phyloP scores from a whole-genome alignment of 2,113 vertebrate species.

The Psilopogon haemacephalus region DNA sequence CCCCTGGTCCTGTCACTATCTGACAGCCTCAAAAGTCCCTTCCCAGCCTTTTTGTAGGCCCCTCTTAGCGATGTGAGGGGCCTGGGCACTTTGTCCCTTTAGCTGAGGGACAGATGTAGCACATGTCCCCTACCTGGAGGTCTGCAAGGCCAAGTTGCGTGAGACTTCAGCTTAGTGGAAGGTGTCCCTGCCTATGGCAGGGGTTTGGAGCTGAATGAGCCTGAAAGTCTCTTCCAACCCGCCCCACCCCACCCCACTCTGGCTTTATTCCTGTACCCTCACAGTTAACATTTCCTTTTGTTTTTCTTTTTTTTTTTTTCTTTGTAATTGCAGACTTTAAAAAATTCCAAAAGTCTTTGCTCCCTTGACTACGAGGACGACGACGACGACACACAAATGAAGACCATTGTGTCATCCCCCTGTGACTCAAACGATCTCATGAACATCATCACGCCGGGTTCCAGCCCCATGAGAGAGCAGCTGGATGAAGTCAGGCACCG shows the following conservation, averaged over 20 bases:
- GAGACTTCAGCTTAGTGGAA: no score
- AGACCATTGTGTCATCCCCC: slow-evolving; percentile 76
- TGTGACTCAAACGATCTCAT: slow-evolving; percentile 72
- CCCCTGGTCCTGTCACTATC: no score
- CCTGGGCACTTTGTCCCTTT: not conserved
- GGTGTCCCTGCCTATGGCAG: no score
- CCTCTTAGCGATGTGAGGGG: not conserved
- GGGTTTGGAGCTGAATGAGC: no score
- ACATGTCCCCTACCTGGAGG: no score
- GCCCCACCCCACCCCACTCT: no score
- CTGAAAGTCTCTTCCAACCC: no score
- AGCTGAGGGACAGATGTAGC: not conserved
- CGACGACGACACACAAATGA: slow-evolving; percentile 70
- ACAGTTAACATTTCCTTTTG: not conserved
- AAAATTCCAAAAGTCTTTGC: slow-evolving; percentile 82
- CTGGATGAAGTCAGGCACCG: slow-evolving; percentile 50
- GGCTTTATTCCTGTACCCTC: not conserved
- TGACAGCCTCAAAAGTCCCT: no score
- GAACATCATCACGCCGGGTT: slow-evolving; percentile 64
- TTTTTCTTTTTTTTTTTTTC: not conserved
- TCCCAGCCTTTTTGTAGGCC: no score
- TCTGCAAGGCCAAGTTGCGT: no score
- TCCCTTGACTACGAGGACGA: slow-evolving; percentile 78
- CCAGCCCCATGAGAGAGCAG: slow-evolving; percentile 66
- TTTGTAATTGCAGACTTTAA: slow-evolving; percentile 76